Base-by-base conservation (phyloP, 2,797 vertebrate genomes). In the Meriones psammophilus region DNA sequence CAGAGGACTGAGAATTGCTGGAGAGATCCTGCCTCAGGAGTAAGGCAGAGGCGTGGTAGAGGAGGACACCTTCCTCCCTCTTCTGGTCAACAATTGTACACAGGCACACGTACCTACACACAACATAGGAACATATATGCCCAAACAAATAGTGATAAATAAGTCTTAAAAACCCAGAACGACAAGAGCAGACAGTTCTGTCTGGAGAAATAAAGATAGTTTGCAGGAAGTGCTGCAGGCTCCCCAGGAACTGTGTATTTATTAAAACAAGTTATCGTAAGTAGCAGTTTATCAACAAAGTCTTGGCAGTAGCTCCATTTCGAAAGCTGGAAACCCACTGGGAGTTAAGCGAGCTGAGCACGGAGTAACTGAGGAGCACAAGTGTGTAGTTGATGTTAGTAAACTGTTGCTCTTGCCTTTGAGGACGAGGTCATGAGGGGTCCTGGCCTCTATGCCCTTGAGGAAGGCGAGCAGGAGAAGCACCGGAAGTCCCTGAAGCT, bases 371-470 rank as follows among this genome's bases (percentile, higher is more conserved):
- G 54, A 71, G 86, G 80, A 64, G 36, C 39, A 78, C 28, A 24
- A 4, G 28, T 0, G 26, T 64, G 20, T n/a, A 30, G 33, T 39
- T 10, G 46, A n/a, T 13, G 0, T 24, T 30, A 87, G 20, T 97
- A 24, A 95, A 3, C 17, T 56, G 46, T 30, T 94, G 62, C 94
- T 91, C 86, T 8, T 94, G 94, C 96, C 91, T 28, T 94, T 83
- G 92, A 99, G 99, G 99, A 99, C 87, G 99, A 99, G 97, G 97
- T 99, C 93, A 98, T 98, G 97, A 97, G 92, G 4, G 98, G 98
- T 58, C 98, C 99, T 4, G 97, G 98, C 89, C 98, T 98, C 64
- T 99, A 98, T 0, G 90, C 97, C 8, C 87, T 98, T 12, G 98
- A 97, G 87, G 98, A 98, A 4, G 98, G 98, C 2, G 99, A 99